Evolutionary conservation across 2,888 invertebrate species (phyloP).

Genomic region (Phyllotreta striolata): DNA sequence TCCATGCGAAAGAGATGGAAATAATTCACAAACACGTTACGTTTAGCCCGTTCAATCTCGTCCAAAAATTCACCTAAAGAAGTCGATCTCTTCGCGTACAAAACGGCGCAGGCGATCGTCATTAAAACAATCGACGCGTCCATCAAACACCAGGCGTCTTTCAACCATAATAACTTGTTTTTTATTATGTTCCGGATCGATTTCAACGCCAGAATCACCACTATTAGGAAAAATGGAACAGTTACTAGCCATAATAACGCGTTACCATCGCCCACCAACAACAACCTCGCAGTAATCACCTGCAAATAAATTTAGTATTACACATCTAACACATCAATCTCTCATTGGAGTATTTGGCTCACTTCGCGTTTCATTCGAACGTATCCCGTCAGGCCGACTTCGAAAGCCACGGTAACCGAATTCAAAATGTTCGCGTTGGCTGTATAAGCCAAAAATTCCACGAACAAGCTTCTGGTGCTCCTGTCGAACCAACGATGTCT

Average conservation of each 20-base stretch:
- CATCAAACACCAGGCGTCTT: conserved; percentile 47
- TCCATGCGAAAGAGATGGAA: conserved; percentile 48
- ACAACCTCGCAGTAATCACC: conserved; percentile 48
- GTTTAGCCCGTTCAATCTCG: conserved; percentile 42
- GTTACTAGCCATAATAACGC: conserved; percentile 39
- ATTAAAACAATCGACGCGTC: conserved; percentile 48
- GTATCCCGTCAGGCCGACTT: conserved; percentile 50
- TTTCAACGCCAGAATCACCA: conserved; percentile 42
- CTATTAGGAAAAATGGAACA: conserved; percentile 41
- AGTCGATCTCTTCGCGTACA: conserved; percentile 41
- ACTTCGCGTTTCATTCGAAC: conserved; percentile 38
- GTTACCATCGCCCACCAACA: conserved; percentile 44
- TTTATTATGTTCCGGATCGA: conserved; percentile 38
- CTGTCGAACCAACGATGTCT: conserved; percentile 50
- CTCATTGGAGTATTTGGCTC: conserved; percentile 30
- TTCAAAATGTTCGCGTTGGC: conserved; percentile 52
- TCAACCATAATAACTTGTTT: conserved; percentile 38
- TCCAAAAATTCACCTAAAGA: conserved; percentile 41
- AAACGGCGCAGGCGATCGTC: conserved; percentile 40
- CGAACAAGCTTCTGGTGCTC: conserved; percentile 46
- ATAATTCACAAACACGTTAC: conserved; percentile 53
- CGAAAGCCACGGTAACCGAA: conserved; percentile 47
- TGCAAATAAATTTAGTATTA: conserved; percentile 38
- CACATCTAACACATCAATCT: background rate
- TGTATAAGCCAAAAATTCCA: conserved; percentile 52